phyloP scores from a whole-genome alignment of 1,140 invertebrate genomes.

The Lepidurus arcticus region DNA sequence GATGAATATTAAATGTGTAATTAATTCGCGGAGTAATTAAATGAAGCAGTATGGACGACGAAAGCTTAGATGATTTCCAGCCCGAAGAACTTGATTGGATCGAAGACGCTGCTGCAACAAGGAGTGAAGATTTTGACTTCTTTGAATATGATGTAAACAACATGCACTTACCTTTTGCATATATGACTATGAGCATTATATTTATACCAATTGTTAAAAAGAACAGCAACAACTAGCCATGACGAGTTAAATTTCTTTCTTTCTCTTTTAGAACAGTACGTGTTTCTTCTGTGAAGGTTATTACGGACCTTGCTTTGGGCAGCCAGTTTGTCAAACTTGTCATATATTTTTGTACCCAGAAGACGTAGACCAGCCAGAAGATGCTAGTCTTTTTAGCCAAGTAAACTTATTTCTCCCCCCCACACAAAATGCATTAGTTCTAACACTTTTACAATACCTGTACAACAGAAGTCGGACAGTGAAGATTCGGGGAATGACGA shows the following conservation, averaged over 20 bases:
- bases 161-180: conserved; percentile 17
- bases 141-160: conserved; percentile 41
- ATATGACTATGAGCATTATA: neutral
- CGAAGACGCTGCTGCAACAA: conserved; percentile 28
- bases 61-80: conserved; percentile 20
- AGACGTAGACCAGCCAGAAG: conserved; percentile 54
- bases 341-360: conserved; percentile 84
- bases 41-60: conserved; percentile 1
- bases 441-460: conserved; percentile 32
- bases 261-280: conserved; percentile 52
- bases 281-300: conserved; percentile 85
- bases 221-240: neutral
- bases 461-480: conserved; percentile 70
- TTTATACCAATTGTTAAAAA: neutral
- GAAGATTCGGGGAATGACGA: conserved; percentile 92
- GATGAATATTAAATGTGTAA: neutral
- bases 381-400: conserved; percentile 52
- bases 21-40: neutral
- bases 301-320: conserved; percentile 83
- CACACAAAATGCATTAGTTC: conserved; percentile 30
- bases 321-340: conserved; percentile 86
- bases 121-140: conserved; percentile 41
- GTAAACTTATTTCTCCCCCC: conserved; percentile 41
- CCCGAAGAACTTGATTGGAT: conserved; percentile 32
- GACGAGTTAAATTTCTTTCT: conserved; percentile 27